A percentile compares a stretch with the other conserved stretches of the same genome.
Conservation (phyloP, 2,797 vertebrate species). For the Nasua narica region DNA sequence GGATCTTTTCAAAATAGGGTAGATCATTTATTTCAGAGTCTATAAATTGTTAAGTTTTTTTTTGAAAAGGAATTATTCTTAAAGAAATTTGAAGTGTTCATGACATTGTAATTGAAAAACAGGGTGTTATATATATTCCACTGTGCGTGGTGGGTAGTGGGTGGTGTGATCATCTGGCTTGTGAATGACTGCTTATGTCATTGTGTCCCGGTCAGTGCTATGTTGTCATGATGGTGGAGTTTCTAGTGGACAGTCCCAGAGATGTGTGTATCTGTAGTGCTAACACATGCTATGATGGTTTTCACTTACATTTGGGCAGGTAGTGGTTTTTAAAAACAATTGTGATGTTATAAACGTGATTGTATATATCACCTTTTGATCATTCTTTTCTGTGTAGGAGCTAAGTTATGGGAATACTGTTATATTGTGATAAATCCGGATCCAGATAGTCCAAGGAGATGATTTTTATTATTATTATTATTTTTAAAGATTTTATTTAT, state of each 20-base stretch:
- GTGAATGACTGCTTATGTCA: neutral
- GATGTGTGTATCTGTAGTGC: neutral
- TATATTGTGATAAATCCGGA: neutral
- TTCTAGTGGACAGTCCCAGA: neutral
- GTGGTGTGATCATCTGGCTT: neutral
- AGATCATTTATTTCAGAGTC: constrained; percentile 34
- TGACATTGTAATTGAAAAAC: neutral
- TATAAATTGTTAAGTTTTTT: neutral
- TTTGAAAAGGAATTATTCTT: constrained; percentile 4
- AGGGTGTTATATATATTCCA: neutral
- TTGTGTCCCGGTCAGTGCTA: neutral
- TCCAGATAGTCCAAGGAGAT: neutral
- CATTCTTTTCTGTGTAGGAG: neutral
- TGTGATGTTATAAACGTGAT: constrained; percentile 15
- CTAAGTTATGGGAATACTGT: constrained; percentile 12
- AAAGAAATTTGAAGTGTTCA: neutral
- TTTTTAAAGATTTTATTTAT: too few relatives aligned
- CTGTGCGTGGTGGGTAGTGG: neutral
- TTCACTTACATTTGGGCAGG: neutral
- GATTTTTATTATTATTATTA: too few relatives aligned
- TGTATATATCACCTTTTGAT: neutral
- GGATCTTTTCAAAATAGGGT: constrained; percentile 22
- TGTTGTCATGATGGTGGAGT: neutral
- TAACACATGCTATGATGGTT: neutral
- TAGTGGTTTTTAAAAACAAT: neutral